Evolutionary conservation across 2,113 vertebrate genomes (phyloP), one percentile per base, ranked within the genome.

Genomic region (Lepidothrix coronata): DNA sequence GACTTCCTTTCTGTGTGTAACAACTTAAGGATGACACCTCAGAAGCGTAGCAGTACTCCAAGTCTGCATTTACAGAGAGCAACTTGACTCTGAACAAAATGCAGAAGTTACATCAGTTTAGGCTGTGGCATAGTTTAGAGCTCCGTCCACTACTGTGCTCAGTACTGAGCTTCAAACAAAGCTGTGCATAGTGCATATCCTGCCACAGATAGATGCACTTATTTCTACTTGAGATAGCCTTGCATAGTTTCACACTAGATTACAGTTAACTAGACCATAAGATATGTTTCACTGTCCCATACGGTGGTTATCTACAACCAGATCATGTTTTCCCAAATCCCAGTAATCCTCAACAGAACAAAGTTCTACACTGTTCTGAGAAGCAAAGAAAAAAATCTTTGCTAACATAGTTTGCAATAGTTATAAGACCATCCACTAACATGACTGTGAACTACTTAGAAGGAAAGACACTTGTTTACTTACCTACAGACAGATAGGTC

Each of bases 401-500:
- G 37, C 54, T 82, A 66, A 77, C 25, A 33, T 5, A 33, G 39
- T 71, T 44, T 25, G 33, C 16, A 65, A 31, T 8, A 74, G 28
- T 59, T 87, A 0, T 5, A 71, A 83, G 28, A 48, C 18, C 11
- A 33, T 25, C n/a, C 57, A 57, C 23, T 75, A 76, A n/a, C 11
- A 49, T 15, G 11, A 24, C 39, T 65, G 73, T 66, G 25, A 39
- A 61, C 41, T 37, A 76, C 44, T 31, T 18, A 41, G 1, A 28
- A 79, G 28, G 28, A 67, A 86, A 33, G n/a, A 37, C 59, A 62
- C 11, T 39, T 67, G 5, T 61, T 57, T 63, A 99, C 99, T 99
- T 96, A 99, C 99, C 99, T 67, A 99, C 98, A 23, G 99, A 98
- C 28, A 22, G 55, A 30, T 49, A 37, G 5, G 3, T 16, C 1